Conservation (phyloP, 2,888 invertebrate species). For the Eremobia ochroleuca region DNA sequence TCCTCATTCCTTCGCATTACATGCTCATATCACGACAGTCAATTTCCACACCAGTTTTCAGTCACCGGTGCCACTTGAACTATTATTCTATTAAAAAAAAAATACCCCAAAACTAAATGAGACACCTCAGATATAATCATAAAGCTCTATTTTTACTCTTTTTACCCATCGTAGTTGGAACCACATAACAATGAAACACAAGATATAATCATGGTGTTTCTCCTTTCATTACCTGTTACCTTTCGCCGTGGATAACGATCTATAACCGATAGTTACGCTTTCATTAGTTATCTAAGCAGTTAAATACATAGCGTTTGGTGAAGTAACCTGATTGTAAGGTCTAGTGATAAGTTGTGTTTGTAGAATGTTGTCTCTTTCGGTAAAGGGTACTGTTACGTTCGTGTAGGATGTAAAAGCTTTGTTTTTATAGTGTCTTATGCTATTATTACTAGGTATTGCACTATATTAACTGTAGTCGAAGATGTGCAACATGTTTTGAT, state of each 20-base stretch:
- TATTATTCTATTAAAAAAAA: background rate
- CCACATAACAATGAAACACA: constrained; percentile 36
- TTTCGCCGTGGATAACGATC: constrained; percentile 67
- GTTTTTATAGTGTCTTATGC: background rate
- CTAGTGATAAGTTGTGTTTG: background rate
- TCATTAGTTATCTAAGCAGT: constrained; percentile 54
- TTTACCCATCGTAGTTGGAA: constrained; percentile 29
- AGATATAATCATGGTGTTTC: constrained; percentile 60
- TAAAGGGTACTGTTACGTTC: constrained; percentile 12
- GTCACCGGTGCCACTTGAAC: background rate
- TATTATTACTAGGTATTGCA: too few species aligned
- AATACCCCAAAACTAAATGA: background rate
- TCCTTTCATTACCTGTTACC: constrained; percentile 57
- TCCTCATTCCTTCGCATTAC: background rate
- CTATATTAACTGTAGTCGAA: too few species aligned
- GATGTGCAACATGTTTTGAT: too few species aligned
- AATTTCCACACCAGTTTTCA: background rate
- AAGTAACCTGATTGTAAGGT: constrained; percentile 38
- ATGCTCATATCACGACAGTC: background rate
- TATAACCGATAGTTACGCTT: constrained; percentile 40
- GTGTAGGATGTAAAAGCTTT: constrained; percentile 12
- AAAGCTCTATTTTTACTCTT: constrained; percentile 11
- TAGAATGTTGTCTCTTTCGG: constrained; percentile 24
- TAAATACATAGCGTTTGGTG: constrained; percentile 35
- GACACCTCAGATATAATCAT: constrained; percentile 14